Base-by-base conservation (phyloP, 2,888 invertebrate species). In the Drosophila quinaria region DNA sequence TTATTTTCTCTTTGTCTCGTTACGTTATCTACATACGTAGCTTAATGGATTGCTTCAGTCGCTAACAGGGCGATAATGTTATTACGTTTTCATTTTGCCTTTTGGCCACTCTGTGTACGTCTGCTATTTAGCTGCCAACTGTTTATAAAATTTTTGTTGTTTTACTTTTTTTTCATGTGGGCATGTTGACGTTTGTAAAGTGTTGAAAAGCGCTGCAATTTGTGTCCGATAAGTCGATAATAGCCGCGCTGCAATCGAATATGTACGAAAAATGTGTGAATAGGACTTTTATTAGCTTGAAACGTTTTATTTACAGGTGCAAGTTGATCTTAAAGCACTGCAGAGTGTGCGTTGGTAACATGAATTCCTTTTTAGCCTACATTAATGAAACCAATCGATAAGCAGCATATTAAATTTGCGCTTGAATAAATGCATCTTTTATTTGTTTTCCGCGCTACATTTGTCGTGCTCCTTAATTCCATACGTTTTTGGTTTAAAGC, bases 131-230 rank as follows among this genome's bases (percentile, higher is more conserved):
- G 56, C 58, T 83, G 78, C 78, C 87, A 78, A 85, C 86, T 81
- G 86, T 87, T 79, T 87, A 86, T 80, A 67, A 78, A 67, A 52
- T 67, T 56, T 56, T 77, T 78, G 78, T 69, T 75, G 68, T 55
- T 64, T 71, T 60, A 51, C 51, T 41, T 41, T 61, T 63, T 61
- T 72, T 50, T 37, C 41, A 54, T 35, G 39, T 59, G 46, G 51
- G 67, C 63, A 61, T 52, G 50, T 70, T 67, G 66, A 78, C 70
- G 54, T 70, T 42, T 37, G 49, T 33, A 41, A 15, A 22, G 76
- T 79, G 75, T 66, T 77, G 79, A 35, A 56, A 65, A 79, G 31
- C n/a, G 58, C 2, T 42, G 39, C 15, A 37, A 46, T 17, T 25
- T 1, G 33, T 11, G 25, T 19, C 8, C 54, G 47, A 72, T 50